Evolutionary conservation across 2,797 vertebrate genomes (phyloP).

Genomic region (Micromesistius poutassou): DNA sequence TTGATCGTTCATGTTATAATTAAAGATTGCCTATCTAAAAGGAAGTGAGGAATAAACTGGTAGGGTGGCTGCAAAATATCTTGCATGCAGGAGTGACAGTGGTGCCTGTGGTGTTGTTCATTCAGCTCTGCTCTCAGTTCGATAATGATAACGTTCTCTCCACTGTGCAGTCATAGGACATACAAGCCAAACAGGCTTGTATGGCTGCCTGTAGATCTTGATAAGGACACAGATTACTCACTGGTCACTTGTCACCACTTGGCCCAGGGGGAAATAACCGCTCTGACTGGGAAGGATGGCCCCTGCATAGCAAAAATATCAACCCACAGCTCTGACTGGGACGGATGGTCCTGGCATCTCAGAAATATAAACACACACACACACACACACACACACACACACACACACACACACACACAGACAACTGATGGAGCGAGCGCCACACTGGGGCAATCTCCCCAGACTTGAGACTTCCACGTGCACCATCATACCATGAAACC

Average conservation of each 20-base stretch:
- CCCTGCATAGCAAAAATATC: background rate
- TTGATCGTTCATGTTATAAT: background rate
- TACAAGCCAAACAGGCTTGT: background rate
- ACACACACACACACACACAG: slow-evolving; percentile 13
- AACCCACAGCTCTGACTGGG: background rate
- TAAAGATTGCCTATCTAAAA: background rate
- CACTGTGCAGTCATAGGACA: background rate
- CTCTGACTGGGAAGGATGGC: too few species aligned
- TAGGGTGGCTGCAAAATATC: background rate
- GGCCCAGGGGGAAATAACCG: too few species aligned
- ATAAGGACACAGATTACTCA: too few species aligned
- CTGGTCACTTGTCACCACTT: too few species aligned
- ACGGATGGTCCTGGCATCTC: too few species aligned
- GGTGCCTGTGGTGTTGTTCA: background rate
- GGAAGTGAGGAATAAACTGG: background rate
- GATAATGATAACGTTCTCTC: background rate
- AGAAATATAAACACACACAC: background rate
- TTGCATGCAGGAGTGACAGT: background rate
- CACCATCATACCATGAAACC: slow-evolving; percentile 17
- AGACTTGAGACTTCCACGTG: too few species aligned
- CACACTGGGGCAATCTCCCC: too few species aligned
- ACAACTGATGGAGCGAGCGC: background rate
- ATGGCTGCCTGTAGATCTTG: background rate
- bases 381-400: background rate
- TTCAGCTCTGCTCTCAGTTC: background rate